phyloP scores from a whole-genome alignment of 2,797 vertebrate species.

The Argya squamiceps region DNA sequence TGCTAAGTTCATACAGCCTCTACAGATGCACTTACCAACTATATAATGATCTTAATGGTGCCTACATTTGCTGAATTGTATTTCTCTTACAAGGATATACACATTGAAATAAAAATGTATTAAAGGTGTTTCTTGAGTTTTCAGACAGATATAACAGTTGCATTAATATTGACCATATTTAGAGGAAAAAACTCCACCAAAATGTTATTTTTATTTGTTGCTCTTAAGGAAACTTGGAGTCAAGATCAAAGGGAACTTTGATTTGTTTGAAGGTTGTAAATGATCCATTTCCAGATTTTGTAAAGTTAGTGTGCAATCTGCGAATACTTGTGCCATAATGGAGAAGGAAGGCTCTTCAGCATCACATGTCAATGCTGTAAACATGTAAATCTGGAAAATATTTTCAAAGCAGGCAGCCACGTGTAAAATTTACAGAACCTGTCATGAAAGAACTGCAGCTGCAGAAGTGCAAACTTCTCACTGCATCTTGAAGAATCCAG shows the following conservation, averaged over 20 bases:
- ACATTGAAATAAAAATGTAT: conserved; percentile 57
- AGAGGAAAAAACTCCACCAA: conserved; percentile 33
- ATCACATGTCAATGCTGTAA: conserved; percentile 80
- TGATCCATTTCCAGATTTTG: conserved; percentile 82
- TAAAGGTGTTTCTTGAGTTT: conserved; percentile 66
- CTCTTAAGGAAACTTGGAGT: conserved; percentile 74
- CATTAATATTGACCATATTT: conserved; percentile 72
- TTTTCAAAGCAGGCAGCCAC: conserved; percentile 84
- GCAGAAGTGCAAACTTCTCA: conserved; percentile 78
- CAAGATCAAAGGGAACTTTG: conserved; percentile 80
- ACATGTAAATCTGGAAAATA: conserved; percentile 86
- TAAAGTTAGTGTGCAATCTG: conserved; percentile 73
- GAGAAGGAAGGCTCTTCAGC: conserved; percentile 69
- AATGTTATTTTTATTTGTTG: conserved; percentile 68
- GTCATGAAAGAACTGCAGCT: conserved; percentile 84
- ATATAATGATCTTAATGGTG: background rate
- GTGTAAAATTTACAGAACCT: conserved; percentile 89
- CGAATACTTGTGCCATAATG: conserved; percentile 65
- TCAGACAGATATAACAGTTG: conserved; percentile 62
- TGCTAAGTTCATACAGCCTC: background rate
- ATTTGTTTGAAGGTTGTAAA: conserved; percentile 84
- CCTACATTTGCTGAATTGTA: conserved; percentile 34
- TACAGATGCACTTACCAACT: background rate
- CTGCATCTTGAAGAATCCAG: conserved; percentile 77
- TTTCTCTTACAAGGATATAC: conserved; percentile 46